A percentile compares a stretch with the other conserved stretches of the same genome.
Conservation (phyloP, 2,797 vertebrate species). For the Numenius phaeopus region DNA sequence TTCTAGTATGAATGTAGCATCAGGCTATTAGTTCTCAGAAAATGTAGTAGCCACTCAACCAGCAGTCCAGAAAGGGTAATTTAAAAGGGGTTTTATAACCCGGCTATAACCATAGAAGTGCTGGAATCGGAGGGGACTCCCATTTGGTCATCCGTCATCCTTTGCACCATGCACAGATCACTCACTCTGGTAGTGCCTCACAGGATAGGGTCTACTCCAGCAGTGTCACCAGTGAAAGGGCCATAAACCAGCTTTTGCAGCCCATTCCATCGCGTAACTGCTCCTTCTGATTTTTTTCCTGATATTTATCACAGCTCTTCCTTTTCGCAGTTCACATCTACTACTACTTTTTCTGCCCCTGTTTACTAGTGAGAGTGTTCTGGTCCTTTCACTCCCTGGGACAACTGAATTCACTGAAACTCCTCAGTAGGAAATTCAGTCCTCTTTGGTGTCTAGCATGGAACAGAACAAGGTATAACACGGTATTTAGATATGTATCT, state of each 20-base stretch:
- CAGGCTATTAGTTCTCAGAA: neutral
- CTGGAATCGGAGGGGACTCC: neutral
- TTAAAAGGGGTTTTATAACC: neutral
- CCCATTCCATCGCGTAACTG: neutral
- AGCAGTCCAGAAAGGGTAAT: neutral
- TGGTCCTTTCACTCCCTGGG: neutral
- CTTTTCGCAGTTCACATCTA: neutral
- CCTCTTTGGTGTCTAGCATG: neutral
- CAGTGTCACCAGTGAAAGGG: neutral
- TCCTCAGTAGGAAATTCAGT: neutral
- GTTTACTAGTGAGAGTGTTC: neutral
- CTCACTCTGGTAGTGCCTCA: neutral
- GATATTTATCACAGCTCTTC: neutral
- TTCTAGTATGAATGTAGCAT: neutral
- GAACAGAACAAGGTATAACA: neutral
- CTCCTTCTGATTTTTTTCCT: neutral
- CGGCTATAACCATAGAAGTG: neutral
- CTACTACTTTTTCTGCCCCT: neutral
- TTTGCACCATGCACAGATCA: neutral
- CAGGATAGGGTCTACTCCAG: neutral
- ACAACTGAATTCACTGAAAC: neutral
- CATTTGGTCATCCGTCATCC: neutral
- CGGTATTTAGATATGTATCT: neutral
- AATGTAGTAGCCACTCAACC: neutral
- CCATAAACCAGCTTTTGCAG: neutral